Base-by-base conservation (phyloP, 2,797 vertebrate genomes). In the Anguilla obscura region DNA sequence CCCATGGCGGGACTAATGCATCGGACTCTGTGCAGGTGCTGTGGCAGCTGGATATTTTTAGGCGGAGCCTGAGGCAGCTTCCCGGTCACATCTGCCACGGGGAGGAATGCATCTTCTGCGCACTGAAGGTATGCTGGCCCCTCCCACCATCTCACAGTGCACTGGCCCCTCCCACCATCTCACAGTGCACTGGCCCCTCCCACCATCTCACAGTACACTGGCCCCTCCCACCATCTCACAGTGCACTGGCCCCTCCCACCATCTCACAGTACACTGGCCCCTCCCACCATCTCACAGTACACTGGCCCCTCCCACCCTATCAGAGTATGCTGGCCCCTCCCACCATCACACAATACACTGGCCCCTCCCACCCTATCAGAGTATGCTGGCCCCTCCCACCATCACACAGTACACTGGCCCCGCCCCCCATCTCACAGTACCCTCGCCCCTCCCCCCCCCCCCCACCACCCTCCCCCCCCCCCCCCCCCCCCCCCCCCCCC, bases 11-110 rank as follows among this genome's bases (percentile, higher is more conserved):
- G 54, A 56, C 54, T 56, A 56, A 56, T 16, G 54, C 16, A 56
- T 56, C 27, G 66, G 21, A 27, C 66, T 58, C 36, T 89, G 0
- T 89, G 0, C 87, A 99, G 99, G 98, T 99, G 30, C 94, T 99
- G 36, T 99, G 98, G 99, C 98, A 99, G 1, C 95, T 99, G 93
- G 98, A 99, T 91, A 98, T 99, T 94, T 99, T 99, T 93, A 96
- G 99, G 89, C 95, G 98, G 83, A 99, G 99, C 94, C 96, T 99
- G 88, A 97, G 98, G 90, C 96, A 97, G 92, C 95, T 99, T 58
- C 97, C 97, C 18, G 98, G 97, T 84, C 99, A 99, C 1, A 96
- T 97, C 90, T 99, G 99, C 93, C 97, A 97, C 79, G 98, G 98
- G 89, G 98, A 99, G 7, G 97, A 98, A 0, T 99, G 99, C 93